Evolutionary conservation across 2,797 vertebrate species (phyloP).

Genomic region (Chloroceryle inda): DNA sequence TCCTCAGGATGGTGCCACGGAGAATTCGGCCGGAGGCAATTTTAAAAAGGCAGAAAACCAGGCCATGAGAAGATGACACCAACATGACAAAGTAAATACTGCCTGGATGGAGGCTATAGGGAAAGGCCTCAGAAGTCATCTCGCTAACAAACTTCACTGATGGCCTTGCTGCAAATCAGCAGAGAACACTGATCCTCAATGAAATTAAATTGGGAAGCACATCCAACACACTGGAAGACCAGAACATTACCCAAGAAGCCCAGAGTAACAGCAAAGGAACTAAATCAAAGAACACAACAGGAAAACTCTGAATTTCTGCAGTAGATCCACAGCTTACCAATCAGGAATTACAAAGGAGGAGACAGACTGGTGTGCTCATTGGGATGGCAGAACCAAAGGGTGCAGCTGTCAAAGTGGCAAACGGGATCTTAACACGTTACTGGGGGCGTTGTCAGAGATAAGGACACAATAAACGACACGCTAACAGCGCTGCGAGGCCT

Average conservation of each 20-base stretch:
- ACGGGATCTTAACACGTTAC: neutral
- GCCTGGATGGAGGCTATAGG: neutral
- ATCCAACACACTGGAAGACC: neutral
- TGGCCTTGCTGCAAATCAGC: neutral
- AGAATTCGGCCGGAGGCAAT: neutral
- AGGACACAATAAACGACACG: neutral
- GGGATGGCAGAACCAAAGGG: neutral
- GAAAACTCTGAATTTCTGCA: neutral
- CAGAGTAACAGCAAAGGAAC: neutral
- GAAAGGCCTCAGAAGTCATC: neutral
- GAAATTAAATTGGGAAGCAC: neutral
- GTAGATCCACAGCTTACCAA: neutral
- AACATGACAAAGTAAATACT: neutral
- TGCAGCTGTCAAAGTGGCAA: neutral
- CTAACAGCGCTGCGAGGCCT: neutral
- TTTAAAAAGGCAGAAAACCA: neutral
- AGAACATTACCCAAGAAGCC: neutral
- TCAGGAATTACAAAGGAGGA: neutral
- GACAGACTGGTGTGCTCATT: neutral
- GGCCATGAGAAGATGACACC: neutral
- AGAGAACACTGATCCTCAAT: neutral
- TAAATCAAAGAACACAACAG: neutral
- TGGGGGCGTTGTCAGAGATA: neutral
- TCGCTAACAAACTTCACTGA: neutral
- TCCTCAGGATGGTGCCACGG: accelerated